Percentiles rank a stretch among this genome's conserved stretches.
Evolutionary conservation across 2,113 vertebrate species (phyloP).

Genomic region (Eurypyga helias): DNA sequence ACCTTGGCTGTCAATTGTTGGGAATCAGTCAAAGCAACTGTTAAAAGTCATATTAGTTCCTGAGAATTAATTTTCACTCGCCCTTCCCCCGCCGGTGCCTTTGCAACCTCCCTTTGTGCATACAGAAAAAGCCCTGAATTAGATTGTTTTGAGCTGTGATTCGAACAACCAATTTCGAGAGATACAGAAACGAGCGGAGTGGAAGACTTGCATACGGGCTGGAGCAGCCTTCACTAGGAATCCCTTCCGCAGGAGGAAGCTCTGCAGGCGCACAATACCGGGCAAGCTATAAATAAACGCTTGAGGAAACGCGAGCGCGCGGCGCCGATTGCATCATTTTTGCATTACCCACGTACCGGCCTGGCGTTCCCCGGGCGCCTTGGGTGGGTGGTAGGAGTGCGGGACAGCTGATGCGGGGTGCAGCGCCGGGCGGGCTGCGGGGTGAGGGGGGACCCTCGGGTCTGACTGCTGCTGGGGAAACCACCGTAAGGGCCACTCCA

Average conservation of each 20-base stretch:
- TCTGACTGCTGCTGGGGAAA: background rate
- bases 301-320: background rate
- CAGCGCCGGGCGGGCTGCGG: background rate
- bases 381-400: background rate
- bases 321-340: background rate
- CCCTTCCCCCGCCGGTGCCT: background rate
- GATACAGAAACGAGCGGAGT: background rate
- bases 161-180: rapidly evolving
- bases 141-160: background rate
- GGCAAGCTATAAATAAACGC: background rate
- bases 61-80: background rate
- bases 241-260: background rate
- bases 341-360: background rate
- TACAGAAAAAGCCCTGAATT: background rate
- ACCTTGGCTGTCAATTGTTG: background rate
- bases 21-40: background rate
- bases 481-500: background rate
- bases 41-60: background rate
- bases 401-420: background rate
- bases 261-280: background rate
- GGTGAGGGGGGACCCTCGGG: background rate
- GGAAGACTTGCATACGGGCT: background rate
- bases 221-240: background rate
- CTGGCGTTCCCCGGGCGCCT: rapidly evolving
- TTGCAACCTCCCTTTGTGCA: background rate